Base-by-base conservation (phyloP, 2,113 vertebrate genomes). In the Anguilla rostrata region DNA sequence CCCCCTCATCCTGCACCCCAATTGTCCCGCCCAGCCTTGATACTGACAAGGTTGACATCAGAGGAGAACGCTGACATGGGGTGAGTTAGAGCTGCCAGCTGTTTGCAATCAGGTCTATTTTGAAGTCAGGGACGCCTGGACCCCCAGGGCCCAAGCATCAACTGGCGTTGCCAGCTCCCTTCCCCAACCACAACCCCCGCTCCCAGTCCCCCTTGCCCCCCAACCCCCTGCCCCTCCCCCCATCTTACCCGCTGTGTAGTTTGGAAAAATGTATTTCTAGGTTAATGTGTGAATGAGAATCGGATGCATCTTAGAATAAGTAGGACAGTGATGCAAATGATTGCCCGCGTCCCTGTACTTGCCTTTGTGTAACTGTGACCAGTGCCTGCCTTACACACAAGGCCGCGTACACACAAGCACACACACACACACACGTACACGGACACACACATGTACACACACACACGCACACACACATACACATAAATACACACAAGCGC, bases 61-160 rank as follows among this genome's bases (percentile, higher is more conserved):
- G 94, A 95, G 94, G 94, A 94, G 94, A 94, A 93, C 91, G 90
- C 92, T 95, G 94, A 96, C 95, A 95, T 92, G n/a, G 94, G 92
- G 93, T 95, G 94, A 96, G 94, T 95, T 95, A 96, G 94, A 93
- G 93, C 94, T 92, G 92, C 93, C 95, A 95, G 95, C 95, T 96
- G 95, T 93, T 95, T 94, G 94, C 95, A 96, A 96, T 96, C 95
- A 96, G 93, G 93, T 94, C 94, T 95, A 96, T 96, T 96, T 96
- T 96, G 94, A 95, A 95, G 94, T 94, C 94, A 96, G 95, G 95
- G 95, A 96, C 95, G 93, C 94, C 94, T 90, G 92, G 93, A 94
- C 93, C 95, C 95, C 93, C 91, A 95, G 95, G 95, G 93, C 95
- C 93, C 94, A 94, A 95, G 91, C 93, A 92, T 92, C 91, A 94